Evolutionary conservation across 2,888 invertebrate species (phyloP).

Genomic region (Anoplius nigerrimus): DNA sequence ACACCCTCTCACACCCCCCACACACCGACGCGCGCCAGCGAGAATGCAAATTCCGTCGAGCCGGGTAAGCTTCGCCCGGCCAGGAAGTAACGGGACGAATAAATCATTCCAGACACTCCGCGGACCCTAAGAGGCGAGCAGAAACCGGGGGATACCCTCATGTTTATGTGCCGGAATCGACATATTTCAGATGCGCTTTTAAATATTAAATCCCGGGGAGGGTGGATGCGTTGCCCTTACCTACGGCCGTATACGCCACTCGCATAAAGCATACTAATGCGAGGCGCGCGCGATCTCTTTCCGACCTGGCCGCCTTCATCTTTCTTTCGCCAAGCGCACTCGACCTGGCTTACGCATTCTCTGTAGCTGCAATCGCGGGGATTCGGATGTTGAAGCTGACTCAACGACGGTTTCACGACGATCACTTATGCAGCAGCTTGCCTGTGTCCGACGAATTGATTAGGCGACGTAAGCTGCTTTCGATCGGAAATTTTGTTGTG

Average conservation of each 20-base stretch:
- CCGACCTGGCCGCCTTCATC: neutral
- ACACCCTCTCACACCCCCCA: no score
- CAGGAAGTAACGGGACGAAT: conserved; percentile 63
- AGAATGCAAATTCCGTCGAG: conserved; percentile 52
- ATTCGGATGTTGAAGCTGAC: no score
- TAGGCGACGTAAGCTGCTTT: no score
- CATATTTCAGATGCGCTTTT: conserved; percentile 74
- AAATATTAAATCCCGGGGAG: conserved; percentile 71
- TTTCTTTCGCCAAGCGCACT: neutral
- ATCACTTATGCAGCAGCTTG: no score
- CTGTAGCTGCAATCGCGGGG: no score
- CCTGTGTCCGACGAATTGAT: no score
- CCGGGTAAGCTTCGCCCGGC: conserved; percentile 50
- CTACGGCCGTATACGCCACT: conserved; percentile 27
- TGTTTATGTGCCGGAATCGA: conserved; percentile 73
- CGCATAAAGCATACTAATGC: conserved; percentile 48
- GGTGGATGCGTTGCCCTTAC: conserved; percentile 36
- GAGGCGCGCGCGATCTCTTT: neutral
- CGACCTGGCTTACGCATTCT: no score
- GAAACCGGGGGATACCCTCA: conserved; percentile 46
- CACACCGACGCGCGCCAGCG: no score
- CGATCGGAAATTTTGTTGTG: no score
- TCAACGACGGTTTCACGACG: no score
- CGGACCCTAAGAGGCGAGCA: conserved; percentile 39
- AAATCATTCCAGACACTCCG: conserved; percentile 64